A percentile compares a stretch with the other conserved stretches of the same genome.
Evolutionary conservation across 1,140 invertebrate genomes (phyloP).

Genomic region (Scaptomyza pallida): DNA sequence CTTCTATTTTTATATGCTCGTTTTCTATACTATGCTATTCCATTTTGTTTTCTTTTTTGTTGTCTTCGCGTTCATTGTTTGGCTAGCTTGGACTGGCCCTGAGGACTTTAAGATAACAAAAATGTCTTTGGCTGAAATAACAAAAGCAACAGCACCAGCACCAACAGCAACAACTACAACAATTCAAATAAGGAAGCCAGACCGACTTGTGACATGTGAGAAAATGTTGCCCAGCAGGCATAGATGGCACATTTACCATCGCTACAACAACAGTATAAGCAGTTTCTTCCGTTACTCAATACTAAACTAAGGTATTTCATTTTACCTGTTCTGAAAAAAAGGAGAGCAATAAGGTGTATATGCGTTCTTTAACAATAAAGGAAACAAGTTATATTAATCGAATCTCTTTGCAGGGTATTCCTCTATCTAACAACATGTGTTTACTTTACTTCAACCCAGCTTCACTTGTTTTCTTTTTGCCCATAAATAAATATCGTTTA

Average conservation of each 20-base stretch:
- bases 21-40: slow-evolving; percentile 1
- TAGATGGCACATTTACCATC: slow-evolving; percentile 15
- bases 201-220: slow-evolving; percentile 29
- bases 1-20: slow-evolving; percentile 13
- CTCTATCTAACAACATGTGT: too few relatives aligned
- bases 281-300: slow-evolving; percentile 27
- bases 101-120: slow-evolving; percentile 61
- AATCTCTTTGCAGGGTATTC: too few relatives aligned
- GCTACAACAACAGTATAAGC: not conserved
- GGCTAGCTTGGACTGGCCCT: slow-evolving; percentile 45
- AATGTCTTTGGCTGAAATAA: slow-evolving; percentile 48
- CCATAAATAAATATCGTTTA: slow-evolving; percentile 2
- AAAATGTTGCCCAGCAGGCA: slow-evolving; percentile 28
- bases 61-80: slow-evolving; percentile 54
- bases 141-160: slow-evolving; percentile 19
- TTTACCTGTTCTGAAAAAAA: slow-evolving; percentile 12
- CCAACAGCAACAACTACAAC: not conserved
- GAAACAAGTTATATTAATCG: too few relatives aligned
- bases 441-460: too few relatives aligned
- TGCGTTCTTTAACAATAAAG: too few relatives aligned
- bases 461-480: too few relatives aligned
- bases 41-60: slow-evolving; percentile 20
- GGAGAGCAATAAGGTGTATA: too few relatives aligned
- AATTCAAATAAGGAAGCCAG: slow-evolving; percentile 33
- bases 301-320: slow-evolving; percentile 27